Conservation (phyloP, 2,797 vertebrate genomes). For the Morelia viridis region DNA sequence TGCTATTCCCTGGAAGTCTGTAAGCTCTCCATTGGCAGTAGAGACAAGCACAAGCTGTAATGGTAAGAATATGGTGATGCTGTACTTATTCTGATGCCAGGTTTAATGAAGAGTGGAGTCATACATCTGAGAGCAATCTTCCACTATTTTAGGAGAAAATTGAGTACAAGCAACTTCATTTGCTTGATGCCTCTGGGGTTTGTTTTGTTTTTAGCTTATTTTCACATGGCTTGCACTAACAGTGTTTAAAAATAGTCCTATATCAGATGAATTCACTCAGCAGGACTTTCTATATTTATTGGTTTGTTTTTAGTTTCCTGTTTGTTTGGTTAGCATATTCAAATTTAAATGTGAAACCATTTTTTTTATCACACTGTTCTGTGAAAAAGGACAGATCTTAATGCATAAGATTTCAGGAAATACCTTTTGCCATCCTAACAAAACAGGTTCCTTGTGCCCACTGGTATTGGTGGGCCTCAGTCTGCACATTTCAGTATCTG, state of each 20-base stretch:
- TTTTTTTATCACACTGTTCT: not conserved
- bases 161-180: not conserved
- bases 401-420: not conserved
- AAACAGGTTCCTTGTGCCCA: not conserved
- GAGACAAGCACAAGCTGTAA: not conserved
- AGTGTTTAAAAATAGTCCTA: not conserved
- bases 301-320: not conserved
- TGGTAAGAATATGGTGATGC: not conserved
- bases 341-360: slow-evolving; percentile 3
- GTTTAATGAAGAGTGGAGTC: not conserved
- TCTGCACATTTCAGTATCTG: not conserved
- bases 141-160: not conserved
- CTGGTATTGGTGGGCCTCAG: not conserved
- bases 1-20: slow-evolving; percentile 5
- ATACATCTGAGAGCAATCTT: not conserved
- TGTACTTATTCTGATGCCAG: not conserved
- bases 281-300: not conserved
- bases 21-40: not conserved
- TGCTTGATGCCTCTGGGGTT: not conserved
- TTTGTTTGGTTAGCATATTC: not conserved
- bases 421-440: not conserved
- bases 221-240: not conserved
- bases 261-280: not conserved
- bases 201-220: not conserved
- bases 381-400: not conserved